Conservation (phyloP, 2,797 vertebrate species). For the Girardinus metallicus region DNA sequence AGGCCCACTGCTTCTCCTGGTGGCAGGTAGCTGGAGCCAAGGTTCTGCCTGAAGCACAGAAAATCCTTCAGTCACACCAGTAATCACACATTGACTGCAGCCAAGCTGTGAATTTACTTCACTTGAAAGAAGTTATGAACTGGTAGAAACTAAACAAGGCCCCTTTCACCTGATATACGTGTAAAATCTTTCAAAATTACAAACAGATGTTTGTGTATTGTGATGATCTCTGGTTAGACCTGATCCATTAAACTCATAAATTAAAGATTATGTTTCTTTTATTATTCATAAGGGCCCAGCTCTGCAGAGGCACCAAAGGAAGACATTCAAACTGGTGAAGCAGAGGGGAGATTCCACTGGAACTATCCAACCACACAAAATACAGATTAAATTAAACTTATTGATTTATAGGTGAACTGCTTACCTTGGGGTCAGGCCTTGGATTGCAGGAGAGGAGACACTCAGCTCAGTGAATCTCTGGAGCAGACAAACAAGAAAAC, state of each 20-base stretch:
- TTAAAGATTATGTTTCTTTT: constrained; percentile 61
- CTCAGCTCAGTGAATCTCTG: constrained; percentile 91
- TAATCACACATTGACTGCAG: not conserved
- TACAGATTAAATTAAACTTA: constrained; percentile 4
- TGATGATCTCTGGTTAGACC: constrained; percentile 11
- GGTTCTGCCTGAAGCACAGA: constrained; percentile 81
- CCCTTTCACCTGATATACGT: not conserved
- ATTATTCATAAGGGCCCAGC: constrained; percentile 46
- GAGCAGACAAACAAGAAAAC: constrained; percentile 19
- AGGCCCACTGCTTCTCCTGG: constrained; percentile 77
- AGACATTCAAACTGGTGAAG: constrained; percentile 32
- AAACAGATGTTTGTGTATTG: constrained; percentile 5
- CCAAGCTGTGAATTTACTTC: not conserved
- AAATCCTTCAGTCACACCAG: not conserved
- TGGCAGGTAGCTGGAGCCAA: constrained; percentile 84
- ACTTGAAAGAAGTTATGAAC: not conserved
- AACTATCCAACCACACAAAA: constrained; percentile 14
- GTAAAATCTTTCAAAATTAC: not conserved
- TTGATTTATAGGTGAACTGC: constrained; percentile 36
- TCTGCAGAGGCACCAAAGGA: constrained; percentile 17
- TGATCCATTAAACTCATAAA: constrained; percentile 67
- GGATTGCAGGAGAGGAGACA: constrained; percentile 84
- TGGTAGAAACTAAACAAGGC: not conserved
- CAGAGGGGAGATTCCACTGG: constrained; percentile 16
- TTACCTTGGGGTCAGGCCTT: constrained; percentile 88